phyloP scores from a whole-genome alignment of 2,797 vertebrate species.

The Myripristis murdjan region DNA sequence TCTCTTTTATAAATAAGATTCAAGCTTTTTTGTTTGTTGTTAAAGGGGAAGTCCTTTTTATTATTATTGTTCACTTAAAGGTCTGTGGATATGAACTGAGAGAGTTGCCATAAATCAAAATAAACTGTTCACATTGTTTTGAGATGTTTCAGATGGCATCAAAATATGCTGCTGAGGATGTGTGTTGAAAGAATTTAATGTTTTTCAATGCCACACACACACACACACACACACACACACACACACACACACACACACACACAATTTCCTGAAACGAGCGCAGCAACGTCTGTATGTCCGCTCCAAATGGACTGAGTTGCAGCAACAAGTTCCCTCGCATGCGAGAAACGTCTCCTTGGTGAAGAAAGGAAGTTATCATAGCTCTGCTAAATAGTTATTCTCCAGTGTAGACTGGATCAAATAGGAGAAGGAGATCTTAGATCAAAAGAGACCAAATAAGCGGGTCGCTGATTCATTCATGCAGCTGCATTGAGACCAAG shows the following conservation, averaged over 20 bases:
- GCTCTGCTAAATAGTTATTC: conserved; percentile 77
- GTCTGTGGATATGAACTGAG: no score
- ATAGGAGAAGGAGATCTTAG: conserved; percentile 91
- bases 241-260: no score
- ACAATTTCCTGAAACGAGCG: conserved; percentile 23
- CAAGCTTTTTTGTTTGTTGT: neutral
- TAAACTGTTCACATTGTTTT: no score
- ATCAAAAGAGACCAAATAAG: conserved; percentile 91
- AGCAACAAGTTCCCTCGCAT: conserved; percentile 65
- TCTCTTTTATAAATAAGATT: neutral
- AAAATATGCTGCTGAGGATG: no score
- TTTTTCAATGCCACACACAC: no score
- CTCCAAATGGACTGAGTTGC: conserved; percentile 5
- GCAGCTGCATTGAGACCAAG: conserved; percentile 94
- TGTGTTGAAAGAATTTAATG: no score
- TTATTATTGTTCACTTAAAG: no score
- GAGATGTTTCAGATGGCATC: no score
- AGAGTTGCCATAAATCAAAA: no score
- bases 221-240: no score
- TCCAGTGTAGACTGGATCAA: conserved; percentile 90
- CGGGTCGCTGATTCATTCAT: conserved; percentile 92
- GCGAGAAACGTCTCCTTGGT: neutral
- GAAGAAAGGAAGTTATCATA: conserved; percentile 57
- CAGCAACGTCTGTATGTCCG: conserved; percentile 38
- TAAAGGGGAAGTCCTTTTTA: no score